Evolutionary conservation across 1,140 invertebrate species (phyloP), one percentile per base, ranked within the genome.

Genomic region (Acromyrmex echinatior): DNA sequence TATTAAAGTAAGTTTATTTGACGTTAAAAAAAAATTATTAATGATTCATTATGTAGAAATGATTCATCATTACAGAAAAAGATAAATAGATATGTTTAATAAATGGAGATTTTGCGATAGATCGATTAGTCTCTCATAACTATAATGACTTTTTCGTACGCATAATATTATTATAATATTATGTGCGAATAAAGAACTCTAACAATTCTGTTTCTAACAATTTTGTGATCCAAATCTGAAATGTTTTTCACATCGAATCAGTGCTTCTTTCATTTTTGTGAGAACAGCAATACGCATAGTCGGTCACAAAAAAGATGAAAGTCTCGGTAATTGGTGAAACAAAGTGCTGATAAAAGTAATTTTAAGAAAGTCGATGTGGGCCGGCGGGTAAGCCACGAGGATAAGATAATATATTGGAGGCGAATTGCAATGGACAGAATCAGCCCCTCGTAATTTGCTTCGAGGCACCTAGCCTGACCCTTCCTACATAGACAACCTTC

Each of bases 391-490:
- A 73, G 82, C 82, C 45, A 53, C 62, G 62, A 81, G 70, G 70
- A 85, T 70, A 80, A 88, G 86, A 86, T 89, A 89, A 89, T 89
- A 78, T 88, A 89, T 89, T 89, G 70, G 90, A 91, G 77, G 90
- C 71, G 86, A 91, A 91, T 91, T 91, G 87, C 90, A 60, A 91
- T 81, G 87, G 90, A 90, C 87, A 87, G 90, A 91, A 87, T 91
- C 90, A 89, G 90, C 86, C 90, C 79, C 68, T 86, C 62, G 87
- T 90, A 91, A 91, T 91, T 91, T 88, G 78, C 89, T 82, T 87
- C 71, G 84, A 86, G 86, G 82, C 86, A 86, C 56, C 81, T 60
- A 86, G 70, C 51, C 45, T 82, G 60, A 74, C 71, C 80, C 85
- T 31, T 74, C 58, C 63, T 31, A 70, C 56, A 39, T 86, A 49